Conservation (phyloP, 2,797 vertebrate genomes). For the Pyrocephalus nanus region DNA sequence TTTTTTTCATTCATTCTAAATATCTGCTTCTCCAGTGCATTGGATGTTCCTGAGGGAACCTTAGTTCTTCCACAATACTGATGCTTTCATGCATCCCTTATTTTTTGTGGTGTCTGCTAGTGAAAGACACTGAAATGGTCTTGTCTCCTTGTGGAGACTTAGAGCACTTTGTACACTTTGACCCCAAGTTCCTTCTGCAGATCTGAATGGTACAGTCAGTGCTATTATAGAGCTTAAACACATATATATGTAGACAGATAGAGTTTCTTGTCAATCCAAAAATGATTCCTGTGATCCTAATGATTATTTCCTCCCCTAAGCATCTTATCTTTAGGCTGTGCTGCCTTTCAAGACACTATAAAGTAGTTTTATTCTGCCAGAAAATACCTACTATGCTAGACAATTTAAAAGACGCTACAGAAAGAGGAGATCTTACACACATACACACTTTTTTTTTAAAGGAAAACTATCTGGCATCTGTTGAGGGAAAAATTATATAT, state of each 20-base stretch:
- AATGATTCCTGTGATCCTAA: background rate
- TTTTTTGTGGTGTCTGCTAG: background rate
- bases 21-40: background rate
- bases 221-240: background rate
- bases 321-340: background rate
- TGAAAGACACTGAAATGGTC: background rate
- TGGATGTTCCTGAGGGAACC: background rate
- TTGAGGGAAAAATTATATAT: background rate
- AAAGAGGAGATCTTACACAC: background rate
- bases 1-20: background rate
- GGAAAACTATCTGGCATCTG: background rate
- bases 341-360: background rate
- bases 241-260: no score
- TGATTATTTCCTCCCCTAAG: background rate
- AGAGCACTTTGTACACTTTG: background rate
- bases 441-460: background rate
- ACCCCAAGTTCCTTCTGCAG: background rate
- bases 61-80: background rate
- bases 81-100: background rate
- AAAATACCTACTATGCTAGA: background rate
- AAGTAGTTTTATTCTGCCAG: background rate
- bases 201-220: background rate
- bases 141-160: background rate
- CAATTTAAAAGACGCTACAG: background rate
- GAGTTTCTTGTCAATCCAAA: background rate